Evolutionary conservation across 2,888 invertebrate genomes (phyloP).

Genomic region (Philonicus albiceps): DNA sequence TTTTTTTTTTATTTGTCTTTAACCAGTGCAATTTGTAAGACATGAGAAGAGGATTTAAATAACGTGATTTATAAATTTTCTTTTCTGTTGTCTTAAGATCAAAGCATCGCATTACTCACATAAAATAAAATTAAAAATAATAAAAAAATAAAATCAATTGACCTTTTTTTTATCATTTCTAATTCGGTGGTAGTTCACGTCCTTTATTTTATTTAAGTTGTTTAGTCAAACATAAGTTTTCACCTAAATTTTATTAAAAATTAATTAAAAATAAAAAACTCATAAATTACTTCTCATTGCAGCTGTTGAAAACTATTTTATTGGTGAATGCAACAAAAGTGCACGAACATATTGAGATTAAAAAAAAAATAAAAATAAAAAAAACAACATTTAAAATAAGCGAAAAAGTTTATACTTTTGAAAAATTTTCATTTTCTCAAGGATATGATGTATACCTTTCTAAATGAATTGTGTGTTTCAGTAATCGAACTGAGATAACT

Average conservation of each 20-base stretch:
- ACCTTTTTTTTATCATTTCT: neutral
- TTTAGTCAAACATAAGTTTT: slow-evolving; percentile 33
- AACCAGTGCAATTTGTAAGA: slow-evolving; percentile 53
- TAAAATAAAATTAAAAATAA: neutral
- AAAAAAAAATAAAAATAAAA: slow-evolving; percentile 7
- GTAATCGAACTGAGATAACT: neutral
- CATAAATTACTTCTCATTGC: slow-evolving; percentile 3
- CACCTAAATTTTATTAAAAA: slow-evolving; percentile 22
- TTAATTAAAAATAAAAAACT: slow-evolving; percentile 2
- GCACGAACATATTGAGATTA: neutral
- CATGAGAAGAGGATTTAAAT: neutral
- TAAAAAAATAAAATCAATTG: neutral
- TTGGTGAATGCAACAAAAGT: neutral
- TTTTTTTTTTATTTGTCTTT: slow-evolving; percentile 46
- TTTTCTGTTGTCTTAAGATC: neutral
- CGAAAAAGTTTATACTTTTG: neutral
- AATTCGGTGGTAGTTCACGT: slow-evolving; percentile 22
- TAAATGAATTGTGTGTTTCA: neutral
- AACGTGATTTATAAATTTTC: slow-evolving; percentile 9
- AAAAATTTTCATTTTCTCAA: slow-evolving; percentile 14
- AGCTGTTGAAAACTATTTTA: slow-evolving; percentile 25
- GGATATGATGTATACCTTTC: slow-evolving; percentile 48
- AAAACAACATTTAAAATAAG: neutral
- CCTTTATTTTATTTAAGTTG: slow-evolving; percentile 24
- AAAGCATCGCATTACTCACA: neutral